Conservation (phyloP, 2,888 invertebrate species). For the Parnassius mnemosyne region DNA sequence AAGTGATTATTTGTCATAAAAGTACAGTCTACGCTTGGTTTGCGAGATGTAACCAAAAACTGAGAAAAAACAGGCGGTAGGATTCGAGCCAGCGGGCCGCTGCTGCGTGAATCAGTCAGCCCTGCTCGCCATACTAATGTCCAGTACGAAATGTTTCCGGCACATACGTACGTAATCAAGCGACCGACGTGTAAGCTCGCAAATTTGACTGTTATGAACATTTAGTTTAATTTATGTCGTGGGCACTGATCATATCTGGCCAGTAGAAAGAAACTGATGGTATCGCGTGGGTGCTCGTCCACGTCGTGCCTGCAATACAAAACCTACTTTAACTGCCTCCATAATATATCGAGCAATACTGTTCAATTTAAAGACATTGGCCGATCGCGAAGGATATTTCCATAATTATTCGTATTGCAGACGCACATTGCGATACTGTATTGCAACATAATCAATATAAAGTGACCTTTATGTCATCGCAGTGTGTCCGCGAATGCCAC, state of each 20-base stretch:
- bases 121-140: constrained; percentile 56
- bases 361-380: background rate
- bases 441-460: no score
- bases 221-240: constrained; percentile 47
- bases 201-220: constrained; percentile 60
- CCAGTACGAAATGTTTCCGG: constrained; percentile 52
- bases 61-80: constrained; percentile 23
- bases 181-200: constrained; percentile 42
- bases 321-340: constrained; percentile 20
- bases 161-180: constrained; percentile 35
- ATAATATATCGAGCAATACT: constrained; percentile 24
- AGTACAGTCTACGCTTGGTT: background rate
- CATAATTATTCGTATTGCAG: no score
- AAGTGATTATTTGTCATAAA: background rate
- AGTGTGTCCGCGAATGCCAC: background rate
- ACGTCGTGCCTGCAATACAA: constrained; percentile 45
- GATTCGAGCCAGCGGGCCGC: constrained; percentile 31
- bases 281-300: constrained; percentile 43
- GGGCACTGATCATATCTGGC: constrained; percentile 46
- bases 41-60: constrained; percentile 4
- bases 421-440: no score
- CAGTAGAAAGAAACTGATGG: constrained; percentile 41
- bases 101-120: constrained; percentile 46
- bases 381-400: no score
- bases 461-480: background rate